These are phyloP conservation scores for Parazoanthus atlanticus DNA, from an alignment of 92 coral and sea anemone species.

Conservation along the genomic window DNA sequence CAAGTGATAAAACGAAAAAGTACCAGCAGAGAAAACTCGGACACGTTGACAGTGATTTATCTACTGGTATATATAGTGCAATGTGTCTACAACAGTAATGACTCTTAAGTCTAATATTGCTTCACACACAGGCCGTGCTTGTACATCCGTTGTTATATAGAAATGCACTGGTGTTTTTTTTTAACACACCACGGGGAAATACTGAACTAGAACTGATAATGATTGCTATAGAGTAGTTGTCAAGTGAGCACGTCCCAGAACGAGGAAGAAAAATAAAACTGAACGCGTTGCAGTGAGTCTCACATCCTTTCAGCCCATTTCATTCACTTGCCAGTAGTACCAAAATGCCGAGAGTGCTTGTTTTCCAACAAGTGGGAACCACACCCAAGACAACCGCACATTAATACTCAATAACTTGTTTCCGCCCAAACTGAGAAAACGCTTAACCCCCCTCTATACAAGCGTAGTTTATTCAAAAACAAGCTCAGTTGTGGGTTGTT, in stretches of 20 bases:
- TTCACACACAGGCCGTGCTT: neutral
- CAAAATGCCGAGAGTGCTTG: neutral
- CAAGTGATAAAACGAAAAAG: neutral
- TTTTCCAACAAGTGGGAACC: neutral
- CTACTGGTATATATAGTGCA: too few species aligned
- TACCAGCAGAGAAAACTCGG: neutral
- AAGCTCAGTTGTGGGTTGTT: too few species aligned
- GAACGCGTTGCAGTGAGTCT: slow-evolving; percentile 5
- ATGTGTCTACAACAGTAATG: too few species aligned
- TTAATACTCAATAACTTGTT: neutral
- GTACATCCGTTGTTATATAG: neutral
- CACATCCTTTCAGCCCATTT: neutral
- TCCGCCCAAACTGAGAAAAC: neutral
- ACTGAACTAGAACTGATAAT: neutral
- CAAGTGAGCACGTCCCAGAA: neutral
- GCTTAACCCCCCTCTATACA: neutral
- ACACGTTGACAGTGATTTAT: neutral
- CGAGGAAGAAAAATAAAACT: neutral
- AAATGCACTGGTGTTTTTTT: too few species aligned
- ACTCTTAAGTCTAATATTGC: neutral
- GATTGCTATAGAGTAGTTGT: neutral
- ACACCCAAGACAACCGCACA: neutral
- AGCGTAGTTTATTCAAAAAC: neutral
- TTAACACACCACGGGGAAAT: neutral
- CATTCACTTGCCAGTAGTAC: neutral